Conservation (phyloP, 1,140 invertebrate species). For the Hypsibius dujardini region DNA sequence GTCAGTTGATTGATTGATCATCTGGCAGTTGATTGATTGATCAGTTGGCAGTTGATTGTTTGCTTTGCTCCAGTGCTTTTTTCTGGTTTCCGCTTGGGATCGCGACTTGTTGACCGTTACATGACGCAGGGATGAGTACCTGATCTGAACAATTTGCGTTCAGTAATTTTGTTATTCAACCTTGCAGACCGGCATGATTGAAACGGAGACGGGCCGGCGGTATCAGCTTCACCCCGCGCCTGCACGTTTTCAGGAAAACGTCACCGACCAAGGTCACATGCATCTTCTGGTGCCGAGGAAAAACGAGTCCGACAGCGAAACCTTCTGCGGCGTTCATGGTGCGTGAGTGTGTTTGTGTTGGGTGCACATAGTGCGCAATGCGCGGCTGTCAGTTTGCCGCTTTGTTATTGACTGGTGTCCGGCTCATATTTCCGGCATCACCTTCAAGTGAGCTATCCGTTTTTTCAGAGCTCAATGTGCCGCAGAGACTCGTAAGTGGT, state of each 20-base stretch:
- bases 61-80: too few species aligned
- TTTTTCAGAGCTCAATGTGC: background rate
- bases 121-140: too few species aligned
- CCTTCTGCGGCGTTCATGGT: conserved; percentile 6
- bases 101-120: too few species aligned
- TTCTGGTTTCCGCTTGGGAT: too few species aligned
- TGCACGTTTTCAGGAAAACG: conserved; percentile 14
- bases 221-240: background rate
- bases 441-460: background rate
- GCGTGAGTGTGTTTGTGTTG: background rate
- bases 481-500: background rate
- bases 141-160: too few species aligned
- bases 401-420: background rate
- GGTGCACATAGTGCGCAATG: background rate
- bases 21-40: too few species aligned
- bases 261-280: conserved; percentile 9
- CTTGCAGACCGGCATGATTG: background rate
- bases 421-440: background rate
- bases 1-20: too few species aligned
- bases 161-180: too few species aligned
- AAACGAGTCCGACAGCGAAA: background rate
- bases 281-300: conserved; percentile 11
- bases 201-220: background rate
- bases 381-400: too few species aligned
- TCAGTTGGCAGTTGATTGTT: too few species aligned